Percentiles rank a stretch among this genome's conserved stretches.
Conservation (phyloP, 2,113 vertebrate genomes). For the Dolichallabes microphthalmus region DNA sequence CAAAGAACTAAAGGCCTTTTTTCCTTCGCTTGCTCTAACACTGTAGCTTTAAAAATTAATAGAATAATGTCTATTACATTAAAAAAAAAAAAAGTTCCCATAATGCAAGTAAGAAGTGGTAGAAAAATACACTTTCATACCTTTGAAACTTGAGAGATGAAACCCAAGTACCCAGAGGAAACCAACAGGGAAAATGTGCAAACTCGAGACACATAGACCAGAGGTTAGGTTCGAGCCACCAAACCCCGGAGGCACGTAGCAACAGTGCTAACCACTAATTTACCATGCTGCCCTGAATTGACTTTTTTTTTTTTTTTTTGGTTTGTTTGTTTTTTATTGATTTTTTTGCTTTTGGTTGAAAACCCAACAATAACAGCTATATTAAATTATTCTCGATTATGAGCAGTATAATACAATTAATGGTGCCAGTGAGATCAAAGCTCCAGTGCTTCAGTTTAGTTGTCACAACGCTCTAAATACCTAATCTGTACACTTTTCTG, state of each 20-base stretch:
- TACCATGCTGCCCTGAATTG: too few species aligned
- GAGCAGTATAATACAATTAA: background rate
- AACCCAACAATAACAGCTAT: background rate
- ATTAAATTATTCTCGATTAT: too few species aligned
- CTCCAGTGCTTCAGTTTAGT: background rate
- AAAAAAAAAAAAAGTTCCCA: background rate
- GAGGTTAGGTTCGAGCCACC: too few species aligned
- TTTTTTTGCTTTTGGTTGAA: background rate
- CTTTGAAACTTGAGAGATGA: too few species aligned
- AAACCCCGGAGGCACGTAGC: too few species aligned
- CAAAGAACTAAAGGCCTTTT: background rate
- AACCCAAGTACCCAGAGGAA: too few species aligned
- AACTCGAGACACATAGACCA: too few species aligned
- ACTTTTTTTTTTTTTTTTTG: too few species aligned
- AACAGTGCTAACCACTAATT: too few species aligned
- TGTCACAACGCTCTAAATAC: background rate
- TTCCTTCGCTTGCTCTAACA: background rate
- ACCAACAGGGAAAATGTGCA: too few species aligned
- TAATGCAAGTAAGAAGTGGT: background rate
- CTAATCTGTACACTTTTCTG: background rate
- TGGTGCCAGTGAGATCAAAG: background rate
- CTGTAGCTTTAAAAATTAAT: background rate
- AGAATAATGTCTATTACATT: background rate
- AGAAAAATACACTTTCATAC: background rate
- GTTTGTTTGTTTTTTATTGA: too few species aligned